Conservation (phyloP, 2,888 invertebrate genomes). For the Callyntrura guangdongensis region DNA sequence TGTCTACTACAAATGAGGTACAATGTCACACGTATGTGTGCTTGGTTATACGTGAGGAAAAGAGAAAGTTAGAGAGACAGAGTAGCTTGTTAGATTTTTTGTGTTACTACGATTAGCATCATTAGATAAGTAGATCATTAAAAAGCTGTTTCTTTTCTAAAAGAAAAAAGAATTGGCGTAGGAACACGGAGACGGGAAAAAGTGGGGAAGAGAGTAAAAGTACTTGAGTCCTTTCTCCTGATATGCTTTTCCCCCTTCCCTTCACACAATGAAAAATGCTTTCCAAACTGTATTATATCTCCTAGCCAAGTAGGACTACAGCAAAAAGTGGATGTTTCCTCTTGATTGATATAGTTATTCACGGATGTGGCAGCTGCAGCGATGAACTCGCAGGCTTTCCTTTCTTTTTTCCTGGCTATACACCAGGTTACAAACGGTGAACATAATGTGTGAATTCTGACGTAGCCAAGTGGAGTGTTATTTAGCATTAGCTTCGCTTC, state of each 20-base stretch:
- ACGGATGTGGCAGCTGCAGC: not conserved
- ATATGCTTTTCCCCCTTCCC: not conserved
- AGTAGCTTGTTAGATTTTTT: conserved; percentile 4
- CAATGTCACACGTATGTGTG: too few species aligned
- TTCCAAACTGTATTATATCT: not conserved
- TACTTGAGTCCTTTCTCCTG: too few species aligned
- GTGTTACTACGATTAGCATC: conserved; percentile 46
- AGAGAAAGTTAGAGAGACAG: too few species aligned
- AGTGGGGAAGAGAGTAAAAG: not conserved
- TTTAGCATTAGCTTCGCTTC: conserved; percentile 66
- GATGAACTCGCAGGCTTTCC: not conserved
- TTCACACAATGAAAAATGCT: not conserved
- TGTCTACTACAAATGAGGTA: too few species aligned
- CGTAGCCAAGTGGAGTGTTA: conserved; percentile 43
- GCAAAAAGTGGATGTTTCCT: too few species aligned
- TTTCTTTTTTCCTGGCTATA: not conserved
- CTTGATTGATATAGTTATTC: not conserved
- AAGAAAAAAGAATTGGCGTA: not conserved
- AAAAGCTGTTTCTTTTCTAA: conserved; percentile 34
- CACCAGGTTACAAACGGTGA: not conserved
- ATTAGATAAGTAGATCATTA: conserved; percentile 61
- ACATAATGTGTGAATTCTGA: conserved; percentile 37
- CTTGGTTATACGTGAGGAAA: too few species aligned
- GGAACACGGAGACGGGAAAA: not conserved
- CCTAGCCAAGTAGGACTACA: too few species aligned